Conservation (phyloP, 2,113 vertebrate genomes). For the Riparia riparia region DNA sequence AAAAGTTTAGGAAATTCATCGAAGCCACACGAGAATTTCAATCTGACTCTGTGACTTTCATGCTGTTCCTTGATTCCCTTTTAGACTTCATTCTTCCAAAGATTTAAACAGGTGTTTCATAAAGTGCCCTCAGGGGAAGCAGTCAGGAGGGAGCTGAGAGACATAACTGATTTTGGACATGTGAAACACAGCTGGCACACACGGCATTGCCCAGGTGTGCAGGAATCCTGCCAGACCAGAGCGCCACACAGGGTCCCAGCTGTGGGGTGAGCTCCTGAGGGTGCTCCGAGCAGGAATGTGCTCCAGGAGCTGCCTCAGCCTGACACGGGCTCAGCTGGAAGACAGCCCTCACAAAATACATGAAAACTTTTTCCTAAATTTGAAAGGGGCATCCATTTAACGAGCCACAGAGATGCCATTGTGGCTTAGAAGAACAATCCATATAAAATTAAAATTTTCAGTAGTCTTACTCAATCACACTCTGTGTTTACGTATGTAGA, state of each 20-base stretch:
- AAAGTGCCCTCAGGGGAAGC: not conserved
- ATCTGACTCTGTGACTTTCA: not conserved
- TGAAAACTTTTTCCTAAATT: not conserved
- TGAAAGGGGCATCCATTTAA: not conserved
- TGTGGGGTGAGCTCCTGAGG: fast-evolving
- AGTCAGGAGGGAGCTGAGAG: not conserved
- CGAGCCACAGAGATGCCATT: not conserved
- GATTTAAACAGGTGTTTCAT: not conserved
- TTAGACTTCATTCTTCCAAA: not conserved
- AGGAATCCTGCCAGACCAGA: not conserved
- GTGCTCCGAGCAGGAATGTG: not conserved
- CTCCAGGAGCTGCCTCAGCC: not conserved
- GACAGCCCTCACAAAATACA: not conserved
- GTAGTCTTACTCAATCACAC: not conserved
- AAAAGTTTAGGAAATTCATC: not conserved
- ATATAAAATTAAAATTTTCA: constrained; percentile 16
- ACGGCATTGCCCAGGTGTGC: fast-evolving
- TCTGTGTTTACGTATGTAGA: constrained; percentile 24
- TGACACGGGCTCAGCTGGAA: not conserved
- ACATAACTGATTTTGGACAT: fast-evolving
- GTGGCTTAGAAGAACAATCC: constrained; percentile 16
- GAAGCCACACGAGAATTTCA: not conserved
- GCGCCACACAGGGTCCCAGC: not conserved
- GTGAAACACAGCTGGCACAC: not conserved
- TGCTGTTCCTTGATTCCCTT: not conserved